Percentiles rank a stretch among this genome's conserved stretches.
Conservation (phyloP, 2,113 vertebrate species). For the Gavialis gangeticus region DNA sequence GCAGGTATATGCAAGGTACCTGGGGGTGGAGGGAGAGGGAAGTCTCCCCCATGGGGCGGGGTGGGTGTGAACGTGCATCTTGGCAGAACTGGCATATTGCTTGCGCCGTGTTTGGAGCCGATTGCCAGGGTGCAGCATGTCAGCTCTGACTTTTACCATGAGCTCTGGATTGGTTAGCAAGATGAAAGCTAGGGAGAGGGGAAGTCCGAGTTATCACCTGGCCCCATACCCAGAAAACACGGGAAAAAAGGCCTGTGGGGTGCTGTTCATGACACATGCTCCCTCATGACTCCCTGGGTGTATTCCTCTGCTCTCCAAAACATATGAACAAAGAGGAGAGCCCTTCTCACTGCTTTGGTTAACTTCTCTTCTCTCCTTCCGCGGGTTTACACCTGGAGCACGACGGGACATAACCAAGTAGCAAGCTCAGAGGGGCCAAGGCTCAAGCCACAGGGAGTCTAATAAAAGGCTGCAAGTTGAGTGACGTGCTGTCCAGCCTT, state of each 20-base stretch:
- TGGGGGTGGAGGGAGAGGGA: neutral
- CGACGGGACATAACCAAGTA: neutral
- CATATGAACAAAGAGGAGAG: neutral
- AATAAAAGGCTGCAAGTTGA: no score
- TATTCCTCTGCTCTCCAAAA: constrained; percentile 21
- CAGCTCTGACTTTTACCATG: constrained; percentile 55
- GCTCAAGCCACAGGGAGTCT: neutral
- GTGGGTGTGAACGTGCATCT: constrained; percentile 19
- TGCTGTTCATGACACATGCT: constrained; percentile 26
- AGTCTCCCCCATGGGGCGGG: neutral
- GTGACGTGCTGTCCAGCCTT: no score
- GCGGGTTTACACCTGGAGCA: neutral
- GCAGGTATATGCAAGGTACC: constrained; percentile 18
- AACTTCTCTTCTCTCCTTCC: neutral
- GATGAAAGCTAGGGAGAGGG: constrained; percentile 52
- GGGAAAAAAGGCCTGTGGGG: constrained; percentile 24
- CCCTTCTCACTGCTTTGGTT: neutral
- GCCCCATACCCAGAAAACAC: constrained; percentile 43
- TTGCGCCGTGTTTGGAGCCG: constrained; percentile 51
- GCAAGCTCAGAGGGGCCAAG: neutral
- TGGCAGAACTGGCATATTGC: constrained; percentile 49
- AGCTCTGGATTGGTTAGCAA: constrained; percentile 59
- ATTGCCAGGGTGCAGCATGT: constrained; percentile 60
- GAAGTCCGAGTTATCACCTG: constrained; percentile 51
- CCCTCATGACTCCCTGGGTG: neutral